Percentiles rank a stretch among this genome's conserved stretches.
These are phyloP conservation scores for Exephanes ischioxanthus DNA, from an alignment of 2,888 invertebrate species.

Conservation along the genomic window DNA sequence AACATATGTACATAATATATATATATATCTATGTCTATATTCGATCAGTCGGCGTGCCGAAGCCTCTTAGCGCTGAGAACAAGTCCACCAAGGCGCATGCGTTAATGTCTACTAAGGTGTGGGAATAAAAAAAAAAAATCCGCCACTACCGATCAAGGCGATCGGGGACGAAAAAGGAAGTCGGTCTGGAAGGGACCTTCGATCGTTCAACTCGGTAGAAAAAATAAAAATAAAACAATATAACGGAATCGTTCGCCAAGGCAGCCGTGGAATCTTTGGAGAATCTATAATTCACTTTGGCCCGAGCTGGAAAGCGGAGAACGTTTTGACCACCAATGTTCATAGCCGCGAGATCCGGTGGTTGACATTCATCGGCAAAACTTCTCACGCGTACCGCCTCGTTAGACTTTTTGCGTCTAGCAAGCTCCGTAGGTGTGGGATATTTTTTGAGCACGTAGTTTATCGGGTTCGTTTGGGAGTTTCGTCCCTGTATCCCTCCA, in stretches of 20 bases:
- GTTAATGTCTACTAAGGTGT: not conserved
- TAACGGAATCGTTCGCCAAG: slow-evolving; percentile 6
- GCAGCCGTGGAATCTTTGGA: not conserved
- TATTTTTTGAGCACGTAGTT: not conserved
- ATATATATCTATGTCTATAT: not conserved
- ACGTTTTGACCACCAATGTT: not conserved
- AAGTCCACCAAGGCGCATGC: not conserved
- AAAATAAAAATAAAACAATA: not conserved
- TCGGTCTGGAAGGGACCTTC: not conserved
- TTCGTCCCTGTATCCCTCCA: not conserved
- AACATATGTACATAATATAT: not conserved
- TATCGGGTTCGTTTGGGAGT: not conserved
- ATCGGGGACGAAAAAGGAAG: not conserved
- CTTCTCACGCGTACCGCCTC: not conserved
- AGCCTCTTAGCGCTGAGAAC: not conserved
- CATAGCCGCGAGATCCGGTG: not conserved
- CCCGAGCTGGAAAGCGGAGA: not conserved
- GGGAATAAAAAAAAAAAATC: not conserved
- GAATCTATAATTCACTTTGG: not conserved
- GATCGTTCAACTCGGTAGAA: slow-evolving; percentile 1
- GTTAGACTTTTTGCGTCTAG: not conserved
- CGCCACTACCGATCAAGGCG: not conserved
- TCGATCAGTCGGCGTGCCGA: not conserved
- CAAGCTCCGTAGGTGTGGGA: not conserved
- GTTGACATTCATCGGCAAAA: not conserved